Percentiles rank a stretch among this genome's conserved stretches.
phyloP scores from a whole-genome alignment of 2,888 invertebrate species.

The Pheosia tremula region DNA sequence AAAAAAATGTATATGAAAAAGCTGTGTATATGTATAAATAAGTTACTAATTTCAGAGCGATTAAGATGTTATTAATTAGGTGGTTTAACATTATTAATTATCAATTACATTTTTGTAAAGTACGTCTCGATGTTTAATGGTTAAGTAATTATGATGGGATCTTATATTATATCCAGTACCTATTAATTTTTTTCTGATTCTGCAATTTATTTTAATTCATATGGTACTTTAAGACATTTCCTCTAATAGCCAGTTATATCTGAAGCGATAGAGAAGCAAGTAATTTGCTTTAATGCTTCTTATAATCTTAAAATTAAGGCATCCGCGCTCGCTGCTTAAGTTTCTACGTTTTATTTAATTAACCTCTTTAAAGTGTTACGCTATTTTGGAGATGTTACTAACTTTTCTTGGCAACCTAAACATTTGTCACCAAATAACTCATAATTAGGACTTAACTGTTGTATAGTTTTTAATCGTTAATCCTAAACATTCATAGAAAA shows the following conservation, averaged over 20 bases:
- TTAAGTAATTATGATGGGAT: neutral
- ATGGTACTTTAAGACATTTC: neutral
- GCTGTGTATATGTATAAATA: slow-evolving; percentile 13
- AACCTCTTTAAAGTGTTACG: neutral
- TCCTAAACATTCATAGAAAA: no score
- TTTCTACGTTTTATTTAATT: neutral
- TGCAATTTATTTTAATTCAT: no score
- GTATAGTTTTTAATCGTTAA: neutral
- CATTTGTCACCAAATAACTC: neutral
- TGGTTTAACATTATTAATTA: slow-evolving; percentile 20
- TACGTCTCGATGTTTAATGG: slow-evolving; percentile 9
- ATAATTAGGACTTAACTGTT: neutral
- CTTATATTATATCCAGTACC: no score
- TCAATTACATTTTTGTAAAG: slow-evolving; percentile 22
- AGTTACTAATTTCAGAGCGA: no score
- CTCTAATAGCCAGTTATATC: slow-evolving; percentile 5
- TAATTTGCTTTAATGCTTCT: neutral
- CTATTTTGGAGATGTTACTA: neutral
- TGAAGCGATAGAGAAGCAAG: slow-evolving; percentile 4
- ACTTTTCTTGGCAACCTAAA: neutral
- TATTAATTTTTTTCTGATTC: neutral
- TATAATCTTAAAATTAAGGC: neutral
- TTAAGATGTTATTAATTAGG: slow-evolving; percentile 21
- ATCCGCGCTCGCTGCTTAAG: neutral
- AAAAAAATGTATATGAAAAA: slow-evolving; percentile 31